Evolutionary conservation across 2,797 vertebrate genomes (phyloP), one percentile per base, ranked within the genome.

Genomic region (Peromyscus nudipes): DNA sequence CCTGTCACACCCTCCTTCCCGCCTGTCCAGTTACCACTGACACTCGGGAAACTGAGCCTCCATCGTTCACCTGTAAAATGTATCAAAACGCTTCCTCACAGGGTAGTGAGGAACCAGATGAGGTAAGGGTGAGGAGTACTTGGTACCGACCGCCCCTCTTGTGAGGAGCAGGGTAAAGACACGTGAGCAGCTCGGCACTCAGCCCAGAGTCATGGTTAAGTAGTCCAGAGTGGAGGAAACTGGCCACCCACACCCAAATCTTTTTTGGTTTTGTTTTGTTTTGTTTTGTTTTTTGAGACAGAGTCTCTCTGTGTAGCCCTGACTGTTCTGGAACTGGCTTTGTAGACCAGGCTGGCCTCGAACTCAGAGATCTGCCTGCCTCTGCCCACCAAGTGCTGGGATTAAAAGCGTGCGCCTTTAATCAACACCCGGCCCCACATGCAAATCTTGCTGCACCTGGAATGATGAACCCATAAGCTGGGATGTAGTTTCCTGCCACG

Each of bases 51-150:
- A n/a, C 7, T 19, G 57, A 69, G 67, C n/a, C 92, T 91, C 9
- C 17, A 64, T 84, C 88, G 77, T 82, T 81, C n/a, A 84, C 60
- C 92, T 77, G 23, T 80, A 64, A 94, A 77, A 31, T 27, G 52
- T 13, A n/a, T 80, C 4, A 91, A 73, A 65, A 23, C 4, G 57
- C 79, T 93, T 87, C 75, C 37, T 89, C 92, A 40, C 75, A 62
- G 49, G 65, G 43, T 34, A 25, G 62, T 75, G 37, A 40, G 62
- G 46, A 37, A 79, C 49, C 57, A 6, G 75, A 46, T 21, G 43
- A 89, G 65, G 4, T 55, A 11, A 75, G 52, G n/a, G n/a, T 14
- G 23, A 2, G 12, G 8, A 60, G 34, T 57, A n/a, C 69, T 80
- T 57, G 52, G 73, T 43, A 21, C 43, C 0, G 9, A 27, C 19